Evolutionary conservation across 2,888 invertebrate genomes (phyloP).

Genomic region (Eubasilissa splendida): DNA sequence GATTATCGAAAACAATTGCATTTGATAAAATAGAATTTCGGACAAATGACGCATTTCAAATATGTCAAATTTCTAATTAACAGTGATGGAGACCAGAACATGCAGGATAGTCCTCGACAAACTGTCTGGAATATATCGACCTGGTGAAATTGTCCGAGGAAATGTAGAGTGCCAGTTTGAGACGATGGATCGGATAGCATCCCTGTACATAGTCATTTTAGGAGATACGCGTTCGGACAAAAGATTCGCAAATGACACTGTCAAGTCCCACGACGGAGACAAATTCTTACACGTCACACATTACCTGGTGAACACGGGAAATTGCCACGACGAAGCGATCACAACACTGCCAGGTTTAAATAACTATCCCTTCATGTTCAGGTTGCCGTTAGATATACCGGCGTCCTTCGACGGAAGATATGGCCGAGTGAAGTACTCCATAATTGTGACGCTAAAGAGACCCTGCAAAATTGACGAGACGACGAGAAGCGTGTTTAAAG

Average conservation of each 20-base stretch:
- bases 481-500: not conserved
- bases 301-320: not conserved
- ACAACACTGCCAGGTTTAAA: not conserved
- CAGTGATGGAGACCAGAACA: too few species aligned
- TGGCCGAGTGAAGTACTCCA: slow-evolving; percentile 2
- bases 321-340: not conserved
- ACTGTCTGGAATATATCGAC: slow-evolving; percentile 6
- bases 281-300: slow-evolving; percentile 4
- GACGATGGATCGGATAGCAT: not conserved
- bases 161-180: slow-evolving; percentile 9
- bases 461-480: not conserved
- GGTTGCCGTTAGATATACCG: not conserved
- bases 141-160: slow-evolving; percentile 17
- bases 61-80: too few species aligned
- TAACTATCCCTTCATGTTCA: not conserved
- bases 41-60: too few species aligned
- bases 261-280: not conserved
- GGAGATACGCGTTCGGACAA: slow-evolving; percentile 1
- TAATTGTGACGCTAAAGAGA: not conserved
- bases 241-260: too few species aligned
- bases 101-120: slow-evolving; percentile 9
- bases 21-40: too few species aligned
- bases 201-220: not conserved
- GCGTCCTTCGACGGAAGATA: slow-evolving; percentile 6
- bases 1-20: too few species aligned